phyloP scores from a whole-genome alignment of 1,140 invertebrate genomes.

The Orchesella cincta region DNA sequence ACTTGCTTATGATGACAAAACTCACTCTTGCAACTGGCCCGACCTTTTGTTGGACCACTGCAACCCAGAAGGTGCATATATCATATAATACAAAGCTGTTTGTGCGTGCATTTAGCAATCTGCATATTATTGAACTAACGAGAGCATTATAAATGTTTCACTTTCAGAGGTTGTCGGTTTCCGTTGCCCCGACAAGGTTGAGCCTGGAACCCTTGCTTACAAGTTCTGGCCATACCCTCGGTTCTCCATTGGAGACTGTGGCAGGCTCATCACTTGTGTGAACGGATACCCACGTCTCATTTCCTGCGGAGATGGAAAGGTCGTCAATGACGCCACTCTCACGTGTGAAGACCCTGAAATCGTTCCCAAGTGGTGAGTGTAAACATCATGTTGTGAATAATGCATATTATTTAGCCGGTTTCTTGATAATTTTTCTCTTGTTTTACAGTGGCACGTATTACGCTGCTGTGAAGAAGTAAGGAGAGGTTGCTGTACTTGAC shows the following conservation, averaged over 20 bases:
- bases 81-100: too few species aligned
- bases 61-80: slow-evolving; percentile 84
- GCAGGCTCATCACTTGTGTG: slow-evolving; percentile 82
- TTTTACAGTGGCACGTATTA: slow-evolving; percentile 40
- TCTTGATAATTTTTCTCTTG: background rate
- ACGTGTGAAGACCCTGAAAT: slow-evolving; percentile 80
- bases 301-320: slow-evolving; percentile 79
- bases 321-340: slow-evolving; percentile 77
- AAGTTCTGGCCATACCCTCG: slow-evolving; percentile 89
- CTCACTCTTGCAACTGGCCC: slow-evolving; percentile 89
- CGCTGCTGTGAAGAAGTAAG: slow-evolving; percentile 31
- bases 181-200: slow-evolving; percentile 71
- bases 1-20: slow-evolving; percentile 82
- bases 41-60: slow-evolving; percentile 79
- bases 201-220: slow-evolving; percentile 72
- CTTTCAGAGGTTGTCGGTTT: slow-evolving; percentile 60
- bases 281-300: slow-evolving; percentile 81
- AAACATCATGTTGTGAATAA: background rate
- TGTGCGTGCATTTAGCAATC: too few species aligned
- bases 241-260: slow-evolving; percentile 80
- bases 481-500: too few species aligned
- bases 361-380: slow-evolving; percentile 54
- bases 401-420: background rate
- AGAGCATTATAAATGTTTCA: slow-evolving; percentile 8
- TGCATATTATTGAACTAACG: too few species aligned